A percentile compares a stretch with the other conserved stretches of the same genome.
These are phyloP conservation scores for Gorsachius goisagi DNA, from an alignment of 2,113 vertebrate genomes.

Conservation along the genomic window DNA sequence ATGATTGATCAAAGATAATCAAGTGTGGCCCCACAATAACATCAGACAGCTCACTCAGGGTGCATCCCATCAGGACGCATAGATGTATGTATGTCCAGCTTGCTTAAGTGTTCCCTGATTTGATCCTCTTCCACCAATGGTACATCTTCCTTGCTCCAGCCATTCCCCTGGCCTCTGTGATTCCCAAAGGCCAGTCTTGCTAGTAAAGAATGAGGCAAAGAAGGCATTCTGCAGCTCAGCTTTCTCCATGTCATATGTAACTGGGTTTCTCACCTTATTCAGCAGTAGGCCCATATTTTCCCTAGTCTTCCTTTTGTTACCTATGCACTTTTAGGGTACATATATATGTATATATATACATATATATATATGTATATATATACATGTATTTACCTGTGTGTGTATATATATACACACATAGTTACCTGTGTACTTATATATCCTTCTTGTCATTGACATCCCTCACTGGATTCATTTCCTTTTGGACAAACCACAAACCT, in stretches of 20 bases:
- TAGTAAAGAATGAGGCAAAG: background rate
- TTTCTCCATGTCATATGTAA: background rate
- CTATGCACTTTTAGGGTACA: background rate
- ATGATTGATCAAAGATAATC: background rate
- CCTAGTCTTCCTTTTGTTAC: background rate
- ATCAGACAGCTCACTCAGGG: background rate
- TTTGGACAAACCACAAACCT: background rate
- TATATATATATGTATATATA: too few relatives aligned
- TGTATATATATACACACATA: too few relatives aligned
- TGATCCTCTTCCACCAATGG: background rate
- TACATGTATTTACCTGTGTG: too few relatives aligned
- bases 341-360: too few relatives aligned
- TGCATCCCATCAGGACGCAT: background rate
- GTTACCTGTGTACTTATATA: rapidly evolving
- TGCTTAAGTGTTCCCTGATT: background rate
- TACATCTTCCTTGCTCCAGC: background rate
- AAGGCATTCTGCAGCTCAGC: background rate
- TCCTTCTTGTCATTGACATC: background rate
- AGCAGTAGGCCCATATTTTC: background rate
- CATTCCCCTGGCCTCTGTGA: background rate
- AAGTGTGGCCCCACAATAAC: background rate
- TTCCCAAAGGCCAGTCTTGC: background rate
- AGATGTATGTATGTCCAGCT: background rate
- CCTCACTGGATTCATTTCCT: background rate
- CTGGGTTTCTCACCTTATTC: background rate